Evolutionary conservation across 2,797 vertebrate genomes (phyloP), one percentile per base, ranked within the genome.

Genomic region (Molossus alvarezi): DNA sequence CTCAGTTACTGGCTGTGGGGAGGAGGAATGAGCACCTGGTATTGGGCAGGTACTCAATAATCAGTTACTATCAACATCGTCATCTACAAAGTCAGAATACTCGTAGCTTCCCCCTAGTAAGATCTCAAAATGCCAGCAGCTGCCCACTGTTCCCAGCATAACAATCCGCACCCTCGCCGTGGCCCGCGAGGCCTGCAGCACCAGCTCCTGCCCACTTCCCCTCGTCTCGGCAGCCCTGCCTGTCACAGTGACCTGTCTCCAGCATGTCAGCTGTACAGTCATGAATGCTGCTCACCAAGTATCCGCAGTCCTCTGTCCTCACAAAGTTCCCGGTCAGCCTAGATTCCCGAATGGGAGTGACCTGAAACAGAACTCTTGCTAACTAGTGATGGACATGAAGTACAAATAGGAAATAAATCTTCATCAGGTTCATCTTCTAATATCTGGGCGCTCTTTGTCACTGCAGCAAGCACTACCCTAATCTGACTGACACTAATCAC

Each of bases 41-140:
- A 4, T 9, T 27, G 14, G 13, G 9, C 18, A 64, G 15, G 5
- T 45, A 41, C n/a, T 62, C 33, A 86, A 58, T 71, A 80, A 65
- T 21, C 48, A 27, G 12, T 37, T 83, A 83, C 65, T 88, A 3
- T 91, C 53, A 62, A 72, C n/a, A 82, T 9, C 7, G 57, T 48
- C 9, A 12, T 69, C 67, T 65, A 1, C 85, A 87, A 87, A 94
- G 51, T 84, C 73, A 90, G 29, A 71, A 11, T 33, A n/a, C 14
- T 8, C 1, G 13, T 53, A 60, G 10, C 9, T 92, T 90, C 57
- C 65, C 88, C 64, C 92, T 76, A 37, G 20, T 77, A 62, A 80
- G 62, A 65, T n/a, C 80, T 85, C 37, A 92, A 60, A 48, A 81
- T 69, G 64, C 85, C 76, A 87, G 69, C 29, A 57, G 45, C 23